Base-by-base conservation (phyloP, 2,113 vertebrate species). In the Stigmatopora nigra region DNA sequence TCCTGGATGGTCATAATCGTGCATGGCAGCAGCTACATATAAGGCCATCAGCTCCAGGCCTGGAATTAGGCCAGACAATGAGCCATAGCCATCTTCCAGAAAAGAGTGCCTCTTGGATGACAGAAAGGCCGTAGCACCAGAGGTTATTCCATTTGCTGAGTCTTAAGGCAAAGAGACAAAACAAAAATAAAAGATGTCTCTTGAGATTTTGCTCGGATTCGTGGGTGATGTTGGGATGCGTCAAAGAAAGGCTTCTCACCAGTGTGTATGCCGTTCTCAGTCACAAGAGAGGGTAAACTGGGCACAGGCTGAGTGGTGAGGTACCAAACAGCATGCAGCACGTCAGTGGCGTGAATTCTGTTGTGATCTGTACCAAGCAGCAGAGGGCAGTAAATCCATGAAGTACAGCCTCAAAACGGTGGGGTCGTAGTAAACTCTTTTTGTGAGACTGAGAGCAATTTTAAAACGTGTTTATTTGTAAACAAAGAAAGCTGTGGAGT, bases 21-120 rank as follows among this genome's bases (percentile, higher is more conserved):
- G 97, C 97, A 99, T 99, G 80, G 97, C 96, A 9, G 96, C 95
- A 1, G 96, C 96, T 13, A 99, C 96, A 15, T 98, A 99, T 7
- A 99, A 83, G 0, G 97, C 97, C 97, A 98, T 99, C 76, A 99
- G 67, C 81, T 99, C 97, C 62, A 99, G 88, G 44, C 92, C 93
- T 4, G 97, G 97, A 71, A 99, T 94, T 16, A 95, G 95, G 63
- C 94, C 92, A 22, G 94, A 92, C 44, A 99, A 85, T 72, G 92
- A 95, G 2, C 94, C 91, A 0, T 95, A 96, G 60, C 88, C 91
- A 52, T 94, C 91, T 52, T 93, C 92, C 14, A 76, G 70, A 15
- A 72, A 76, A 0, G 73, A 80, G 74, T 91, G 92, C 22, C 90
- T 94, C 86, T 92, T 94, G 0, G 95, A 97, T 45, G 92, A 87